phyloP scores from a whole-genome alignment of 2,113 vertebrate species.

The Psittacula cyanocephala region DNA sequence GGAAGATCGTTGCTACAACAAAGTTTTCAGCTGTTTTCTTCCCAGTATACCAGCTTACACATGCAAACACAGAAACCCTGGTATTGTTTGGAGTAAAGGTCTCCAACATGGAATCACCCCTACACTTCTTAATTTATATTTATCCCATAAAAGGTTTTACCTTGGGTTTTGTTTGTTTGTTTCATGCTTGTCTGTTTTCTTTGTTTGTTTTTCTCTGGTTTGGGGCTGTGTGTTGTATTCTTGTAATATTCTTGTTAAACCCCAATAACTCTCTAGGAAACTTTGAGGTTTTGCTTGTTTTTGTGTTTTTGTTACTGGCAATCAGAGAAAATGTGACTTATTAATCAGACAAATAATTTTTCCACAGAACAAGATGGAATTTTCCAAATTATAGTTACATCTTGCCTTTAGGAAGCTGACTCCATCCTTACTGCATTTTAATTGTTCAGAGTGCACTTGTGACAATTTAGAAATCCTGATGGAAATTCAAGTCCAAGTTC shows the following conservation, averaged over 20 bases:
- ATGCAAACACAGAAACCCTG: background rate
- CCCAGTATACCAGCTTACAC: background rate
- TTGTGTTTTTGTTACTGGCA: background rate
- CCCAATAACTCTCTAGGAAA: accelerated
- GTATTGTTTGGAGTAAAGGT: background rate
- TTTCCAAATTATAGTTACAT: background rate
- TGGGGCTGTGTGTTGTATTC: background rate
- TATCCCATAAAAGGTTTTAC: background rate
- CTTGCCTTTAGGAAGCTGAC: background rate
- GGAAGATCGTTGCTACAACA: background rate
- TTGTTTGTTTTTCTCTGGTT: background rate
- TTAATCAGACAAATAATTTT: background rate
- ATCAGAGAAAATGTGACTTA: background rate
- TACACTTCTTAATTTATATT: background rate
- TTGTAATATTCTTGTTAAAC: background rate
- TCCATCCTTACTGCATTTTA: background rate
- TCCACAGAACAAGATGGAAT: background rate
- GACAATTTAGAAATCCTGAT: background rate
- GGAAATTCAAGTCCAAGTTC: background rate
- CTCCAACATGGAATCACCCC: background rate
- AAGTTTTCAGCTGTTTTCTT: background rate
- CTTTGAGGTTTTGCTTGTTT: accelerated
- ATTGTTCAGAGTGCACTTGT: background rate
- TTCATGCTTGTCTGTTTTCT: background rate
- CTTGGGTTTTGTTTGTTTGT: too few species aligned